phyloP scores from a whole-genome alignment of 2,888 invertebrate genomes.

The Reticulitermes lucifugus region DNA sequence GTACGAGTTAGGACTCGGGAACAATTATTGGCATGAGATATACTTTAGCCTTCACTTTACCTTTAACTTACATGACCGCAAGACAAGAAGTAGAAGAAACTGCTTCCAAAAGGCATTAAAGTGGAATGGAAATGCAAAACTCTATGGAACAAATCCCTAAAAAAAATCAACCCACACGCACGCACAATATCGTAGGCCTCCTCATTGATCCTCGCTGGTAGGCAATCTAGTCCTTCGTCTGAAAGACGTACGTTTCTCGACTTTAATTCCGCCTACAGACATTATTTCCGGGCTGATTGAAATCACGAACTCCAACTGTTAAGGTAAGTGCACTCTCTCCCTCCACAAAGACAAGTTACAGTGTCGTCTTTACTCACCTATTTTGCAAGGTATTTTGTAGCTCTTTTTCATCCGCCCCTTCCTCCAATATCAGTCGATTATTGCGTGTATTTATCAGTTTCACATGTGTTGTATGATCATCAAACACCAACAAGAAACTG shows the following conservation, averaged over 20 bases:
- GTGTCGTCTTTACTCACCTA: background rate
- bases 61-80: too few species aligned
- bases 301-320: too few species aligned
- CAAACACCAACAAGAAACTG: background rate
- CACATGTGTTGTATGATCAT: background rate
- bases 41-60: too few species aligned
- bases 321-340: background rate
- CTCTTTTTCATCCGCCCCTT: background rate
- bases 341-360: background rate
- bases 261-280: background rate
- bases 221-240: background rate
- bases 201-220: conserved; percentile 8
- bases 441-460: background rate
- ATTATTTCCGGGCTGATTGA: background rate
- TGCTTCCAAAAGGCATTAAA: background rate
- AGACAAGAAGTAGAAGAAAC: background rate
- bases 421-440: background rate
- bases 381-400: background rate
- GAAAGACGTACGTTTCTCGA: background rate
- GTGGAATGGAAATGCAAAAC: background rate
- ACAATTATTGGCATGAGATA: too few species aligned
- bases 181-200: background rate
- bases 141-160: background rate
- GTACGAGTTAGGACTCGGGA: too few species aligned
- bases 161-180: conserved; percentile 6